Conservation (phyloP, 2,888 invertebrate genomes). For the Smittia aterrima region DNA sequence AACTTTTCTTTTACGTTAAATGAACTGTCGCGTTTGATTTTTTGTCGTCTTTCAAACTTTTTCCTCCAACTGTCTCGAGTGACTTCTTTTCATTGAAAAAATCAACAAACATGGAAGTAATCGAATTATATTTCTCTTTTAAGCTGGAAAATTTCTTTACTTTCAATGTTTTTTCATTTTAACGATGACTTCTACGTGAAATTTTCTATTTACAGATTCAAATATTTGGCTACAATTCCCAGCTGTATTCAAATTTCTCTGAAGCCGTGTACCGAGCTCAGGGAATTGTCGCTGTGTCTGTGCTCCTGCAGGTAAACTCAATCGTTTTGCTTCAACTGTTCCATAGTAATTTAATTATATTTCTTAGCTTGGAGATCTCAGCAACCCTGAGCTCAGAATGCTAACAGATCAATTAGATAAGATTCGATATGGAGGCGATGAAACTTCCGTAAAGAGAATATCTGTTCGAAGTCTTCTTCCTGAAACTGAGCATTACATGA, state of each 20-base stretch:
- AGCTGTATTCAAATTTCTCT: slow-evolving; percentile 93
- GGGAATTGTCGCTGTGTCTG: slow-evolving; percentile 91
- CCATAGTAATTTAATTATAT: neutral
- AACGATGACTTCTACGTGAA: slow-evolving; percentile 28
- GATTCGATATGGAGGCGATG: slow-evolving; percentile 87
- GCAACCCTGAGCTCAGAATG: slow-evolving; percentile 86
- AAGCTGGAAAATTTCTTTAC: too few relatives aligned
- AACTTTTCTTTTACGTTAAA: slow-evolving; percentile 33
- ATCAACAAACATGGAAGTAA: slow-evolving; percentile 22
- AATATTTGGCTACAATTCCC: slow-evolving; percentile 97
- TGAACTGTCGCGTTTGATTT: slow-evolving; percentile 24
- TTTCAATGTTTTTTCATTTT: neutral
- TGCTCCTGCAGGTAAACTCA: slow-evolving; percentile 82
- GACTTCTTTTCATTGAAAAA: neutral
- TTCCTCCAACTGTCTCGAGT: neutral
- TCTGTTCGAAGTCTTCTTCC: slow-evolving; percentile 87
- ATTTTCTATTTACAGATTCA: slow-evolving; percentile 75
- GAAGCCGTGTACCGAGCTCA: slow-evolving; percentile 92
- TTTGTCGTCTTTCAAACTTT: neutral
- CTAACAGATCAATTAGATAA: slow-evolving; percentile 89
- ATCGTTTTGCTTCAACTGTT: neutral
- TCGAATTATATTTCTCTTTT: slow-evolving; percentile 5
- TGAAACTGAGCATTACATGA: slow-evolving; percentile 94
- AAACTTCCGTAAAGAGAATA: slow-evolving; percentile 78
- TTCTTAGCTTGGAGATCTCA: slow-evolving; percentile 81